Base-by-base conservation (phyloP, 2,888 invertebrate species). In the Nomada fucata region DNA sequence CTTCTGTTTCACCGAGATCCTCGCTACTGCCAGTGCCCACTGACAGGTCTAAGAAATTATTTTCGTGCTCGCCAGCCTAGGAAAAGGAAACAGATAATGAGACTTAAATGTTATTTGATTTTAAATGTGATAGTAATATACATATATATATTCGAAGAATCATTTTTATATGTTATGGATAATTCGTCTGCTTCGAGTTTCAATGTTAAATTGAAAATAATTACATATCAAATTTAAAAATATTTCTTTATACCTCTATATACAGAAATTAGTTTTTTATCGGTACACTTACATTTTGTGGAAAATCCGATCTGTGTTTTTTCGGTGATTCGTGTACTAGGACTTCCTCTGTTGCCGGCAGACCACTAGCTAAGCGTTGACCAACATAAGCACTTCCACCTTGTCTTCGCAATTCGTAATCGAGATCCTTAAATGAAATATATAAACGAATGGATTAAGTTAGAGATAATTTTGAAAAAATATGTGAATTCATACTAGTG, bases 331-430 rank as follows among this genome's bases (percentile, higher is more conserved):
- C 93, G 67, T 94, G 93, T 26, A 93, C 93, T 90, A 93, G 86
- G 50, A 93, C 93, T 83, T 94, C 93, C 70, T 94, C 93, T 2
- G 91, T 89, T 23, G 90, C 94, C 47, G 94, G 93, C 75, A 94
- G 94, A 67, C 95, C 95, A 90, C 96, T 96, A 55, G 97, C 97
- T 88, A 97, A 94, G 88, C 97, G 94, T 93, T 96, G 96, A 64
- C 97, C 96, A 69, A 97, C 97, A 89, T 97, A 97, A 86, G 97
- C 96, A 94, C 96, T 97, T 52, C 96, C 96, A 68, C 95, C 95
- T 92, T 97, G 97, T 81, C 97, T 95, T 86, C 96, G 95, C 76
- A 97, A 94, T 92, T 97, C 97, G 92, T 97, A 97, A 94, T 97
- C 97, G 89, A 97, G 94, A 92, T 97, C 97, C 95, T 96, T 92